Conservation (phyloP, 1,140 invertebrate genomes). For the Frieseomelitta varia region DNA sequence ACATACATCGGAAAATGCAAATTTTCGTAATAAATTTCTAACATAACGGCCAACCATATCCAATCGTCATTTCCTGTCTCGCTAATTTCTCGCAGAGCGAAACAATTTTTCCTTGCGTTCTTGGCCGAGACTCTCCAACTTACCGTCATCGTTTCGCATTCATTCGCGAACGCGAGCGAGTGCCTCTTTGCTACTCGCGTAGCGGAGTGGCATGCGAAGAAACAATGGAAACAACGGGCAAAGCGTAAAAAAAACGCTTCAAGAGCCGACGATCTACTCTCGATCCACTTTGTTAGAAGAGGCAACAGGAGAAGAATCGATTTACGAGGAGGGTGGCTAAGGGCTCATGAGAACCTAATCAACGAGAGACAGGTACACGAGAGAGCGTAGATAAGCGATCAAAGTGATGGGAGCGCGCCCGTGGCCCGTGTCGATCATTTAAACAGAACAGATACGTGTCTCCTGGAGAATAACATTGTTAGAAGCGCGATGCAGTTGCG, state of each 20-base stretch:
- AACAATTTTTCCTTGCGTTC: no score
- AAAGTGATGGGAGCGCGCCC: constrained; percentile 12
- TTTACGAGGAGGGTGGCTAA: constrained; percentile 2
- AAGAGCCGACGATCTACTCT: neutral
- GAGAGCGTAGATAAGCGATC: constrained; percentile 37
- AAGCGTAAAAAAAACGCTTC: neutral
- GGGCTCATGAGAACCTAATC: constrained; percentile 30
- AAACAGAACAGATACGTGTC: constrained; percentile 27
- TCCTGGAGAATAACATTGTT: neutral
- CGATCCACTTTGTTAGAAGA: neutral
- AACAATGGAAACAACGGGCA: neutral
- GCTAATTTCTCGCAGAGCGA: no score
- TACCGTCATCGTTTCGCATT: neutral
- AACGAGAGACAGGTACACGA: constrained; percentile 22
- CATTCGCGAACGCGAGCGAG: neutral
- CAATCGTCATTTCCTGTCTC: no score
- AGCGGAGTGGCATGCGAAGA: neutral
- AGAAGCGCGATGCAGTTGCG: constrained; percentile 8
- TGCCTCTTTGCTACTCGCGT: neutral
- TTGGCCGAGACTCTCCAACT: neutral
- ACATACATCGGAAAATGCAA: no score
- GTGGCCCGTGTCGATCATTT: constrained; percentile 18
- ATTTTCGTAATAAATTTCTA: no score
- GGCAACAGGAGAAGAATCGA: neutral
- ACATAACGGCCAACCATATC: no score